These are phyloP conservation scores for Microctenopoma steveboyesi DNA, from an alignment of 2,797 vertebrate species.

Conservation along the genomic window DNA sequence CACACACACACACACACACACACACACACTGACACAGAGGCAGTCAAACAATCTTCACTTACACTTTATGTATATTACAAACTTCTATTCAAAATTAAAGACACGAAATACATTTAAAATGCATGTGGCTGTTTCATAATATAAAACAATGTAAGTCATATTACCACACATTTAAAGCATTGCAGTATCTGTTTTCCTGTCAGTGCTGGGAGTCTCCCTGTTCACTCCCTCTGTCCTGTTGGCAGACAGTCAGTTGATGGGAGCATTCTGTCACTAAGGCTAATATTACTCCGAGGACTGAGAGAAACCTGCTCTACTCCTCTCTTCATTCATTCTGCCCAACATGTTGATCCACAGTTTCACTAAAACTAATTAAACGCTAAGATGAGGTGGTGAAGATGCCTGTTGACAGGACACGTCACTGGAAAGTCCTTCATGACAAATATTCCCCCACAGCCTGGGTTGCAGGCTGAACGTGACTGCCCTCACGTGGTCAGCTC, in stretches of 20 bases:
- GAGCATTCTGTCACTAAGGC: slow-evolving; percentile 85
- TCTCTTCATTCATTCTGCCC: slow-evolving; percentile 37
- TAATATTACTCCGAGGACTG: slow-evolving; percentile 83
- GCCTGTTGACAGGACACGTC: slow-evolving; percentile 71
- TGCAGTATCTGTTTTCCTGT: not conserved
- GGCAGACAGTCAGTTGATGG: slow-evolving; percentile 72
- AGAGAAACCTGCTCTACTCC: slow-evolving; percentile 52
- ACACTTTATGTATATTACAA: not conserved
- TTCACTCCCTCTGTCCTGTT: slow-evolving; percentile 66
- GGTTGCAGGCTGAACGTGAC: slow-evolving; percentile 32
- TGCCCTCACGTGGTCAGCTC: slow-evolving; percentile 70
- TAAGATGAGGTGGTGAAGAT: slow-evolving; percentile 67
- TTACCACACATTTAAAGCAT: not conserved
- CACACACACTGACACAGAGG: not conserved
- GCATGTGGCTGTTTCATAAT: too few species aligned
- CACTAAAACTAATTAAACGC: slow-evolving; percentile 77
- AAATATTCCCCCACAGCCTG: slow-evolving; percentile 33
- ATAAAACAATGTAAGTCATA: too few species aligned
- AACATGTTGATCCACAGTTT: slow-evolving; percentile 54
- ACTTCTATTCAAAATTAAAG: too few species aligned
- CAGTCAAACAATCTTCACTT: not conserved
- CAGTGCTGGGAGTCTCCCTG: slow-evolving; percentile 60
- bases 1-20: slow-evolving; percentile 13
- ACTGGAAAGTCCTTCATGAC: slow-evolving; percentile 49
- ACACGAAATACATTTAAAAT: too few species aligned